These are phyloP conservation scores for Anhinga rufa DNA, from an alignment of 2,113 vertebrate species.

Conservation along the genomic window DNA sequence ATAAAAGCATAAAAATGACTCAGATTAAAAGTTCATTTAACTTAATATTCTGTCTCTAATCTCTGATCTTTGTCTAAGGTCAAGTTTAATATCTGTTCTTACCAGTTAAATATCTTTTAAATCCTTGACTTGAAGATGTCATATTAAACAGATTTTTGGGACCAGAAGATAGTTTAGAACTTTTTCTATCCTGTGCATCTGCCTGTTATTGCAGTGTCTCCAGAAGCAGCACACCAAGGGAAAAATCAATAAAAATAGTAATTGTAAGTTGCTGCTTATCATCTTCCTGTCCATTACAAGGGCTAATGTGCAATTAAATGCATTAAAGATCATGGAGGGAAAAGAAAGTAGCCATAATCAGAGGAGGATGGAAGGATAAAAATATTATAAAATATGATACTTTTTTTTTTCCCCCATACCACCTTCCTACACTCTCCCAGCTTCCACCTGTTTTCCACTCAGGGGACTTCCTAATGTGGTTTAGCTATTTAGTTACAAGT, in stretches of 20 bases:
- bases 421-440: neutral
- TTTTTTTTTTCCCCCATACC: neutral
- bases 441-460: neutral
- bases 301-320: conserved; percentile 34
- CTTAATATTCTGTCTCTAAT: neutral
- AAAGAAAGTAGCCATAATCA: neutral
- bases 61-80: neutral
- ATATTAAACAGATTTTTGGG: neutral
- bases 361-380: neutral
- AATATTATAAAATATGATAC: neutral
- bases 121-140: neutral
- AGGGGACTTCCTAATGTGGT: neutral
- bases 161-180: neutral
- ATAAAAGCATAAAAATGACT: neutral
- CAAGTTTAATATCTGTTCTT: neutral
- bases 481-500: neutral
- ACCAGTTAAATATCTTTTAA: neutral
- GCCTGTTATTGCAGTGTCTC: neutral
- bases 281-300: neutral
- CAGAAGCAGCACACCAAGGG: conserved; percentile 4
- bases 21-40: neutral
- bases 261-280: conserved; percentile 33
- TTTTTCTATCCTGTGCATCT: neutral
- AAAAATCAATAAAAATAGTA: conserved; percentile 17
- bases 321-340: neutral